Base-by-base conservation (phyloP, 2,113 vertebrate species). In the Anolis sagrei region DNA sequence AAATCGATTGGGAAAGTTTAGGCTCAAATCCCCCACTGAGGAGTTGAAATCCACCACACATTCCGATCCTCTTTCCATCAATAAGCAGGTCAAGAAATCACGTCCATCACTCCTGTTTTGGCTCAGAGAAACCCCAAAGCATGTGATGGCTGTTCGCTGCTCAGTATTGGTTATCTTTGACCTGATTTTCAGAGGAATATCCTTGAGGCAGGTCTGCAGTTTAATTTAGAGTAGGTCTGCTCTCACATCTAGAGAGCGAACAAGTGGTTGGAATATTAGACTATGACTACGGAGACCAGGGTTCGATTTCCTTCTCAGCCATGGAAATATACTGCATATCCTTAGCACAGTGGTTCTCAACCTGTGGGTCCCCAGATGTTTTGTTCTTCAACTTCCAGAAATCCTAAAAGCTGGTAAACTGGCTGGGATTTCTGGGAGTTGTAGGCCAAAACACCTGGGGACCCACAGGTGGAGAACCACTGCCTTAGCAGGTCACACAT, bases 31-130 rank as follows among this genome's bases (percentile, higher is more conserved):
- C 89, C 85, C 72, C 68, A 68, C 79, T 72, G 88, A 91, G 86
- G 51, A 82, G 73, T 19, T 16, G 86, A 76, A 88, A 89, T 48
- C 10, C 0, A 0, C 51, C 2, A 49, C 0, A 0, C 0, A 0
- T 39, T 58, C 87, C 16, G 34, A 51, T 51, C 23, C 29, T 81
- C n/a, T 80, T 78, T 62, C 66, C 66, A 80, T 11, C 0, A 1
- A 82, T 82, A 89, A 76, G 82, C 0, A 0, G 18, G 82, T 51
- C 84, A 32, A 0, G 0, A 51, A 77, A 68, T 84, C 66, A 66
- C 87, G 61, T 74, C 64, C 85, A 83, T 90, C 88, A 70, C 64
- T 68, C 44, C 14, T 75, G 69, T 79, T 89, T 73, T 16, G 49
- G 81, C 4, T 0, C 19, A 76, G 84, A 84, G 36, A 81, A 73